Base-by-base conservation (phyloP, 2,797 vertebrate genomes). In the Cyclopterus lumpus region DNA sequence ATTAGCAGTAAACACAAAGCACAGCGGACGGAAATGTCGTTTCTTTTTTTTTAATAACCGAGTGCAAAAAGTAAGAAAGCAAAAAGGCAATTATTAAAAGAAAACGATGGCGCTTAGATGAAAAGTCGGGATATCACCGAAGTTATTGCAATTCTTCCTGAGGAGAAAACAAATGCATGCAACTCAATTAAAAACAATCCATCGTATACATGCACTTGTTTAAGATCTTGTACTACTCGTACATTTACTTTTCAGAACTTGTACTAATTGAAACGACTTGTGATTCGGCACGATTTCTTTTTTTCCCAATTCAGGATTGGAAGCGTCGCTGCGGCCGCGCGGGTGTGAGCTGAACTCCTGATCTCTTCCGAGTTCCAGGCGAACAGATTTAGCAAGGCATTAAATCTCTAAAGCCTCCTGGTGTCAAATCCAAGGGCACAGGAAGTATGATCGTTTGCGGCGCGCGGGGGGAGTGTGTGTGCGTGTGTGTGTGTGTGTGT, bases 341-440 rank as follows among this genome's bases (percentile, higher is more conserved):
- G 49, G 22, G 72, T 72, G 69, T 75, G 67, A 74, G 66, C 12
- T 80, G 71, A 83, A 58, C 44, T 66, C 71, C 55, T 86, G 86
- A 80, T 75, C 76, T 74, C 67, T 88, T 89, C 79, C 40, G 61
- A 79, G 55, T 85, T 86, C 80, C 80, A 63, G 71, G 71, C 48
- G 81, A n/a, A 90, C 88, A 81, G 77, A 88, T 91, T 88, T 91
- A 92, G 88, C 78, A 72, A 62, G 44, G 76, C 86, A 69, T 79
- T 85, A 86, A 91, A 86, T 77, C 82, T 71, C 59, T 67, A 80
- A 76, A 79, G 67, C 86, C 46, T n/a, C n/a, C 18, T 74, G 80
- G 86, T 89, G 75, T 93, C 85, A 80, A 80, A 82, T 86, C 82
- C 88, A 85, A 92, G 91, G 90, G 77, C 88, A 75, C 16, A 78